These are phyloP conservation scores for Archilochus colubris DNA, from an alignment of 2,113 vertebrate species.

Conservation along the genomic window DNA sequence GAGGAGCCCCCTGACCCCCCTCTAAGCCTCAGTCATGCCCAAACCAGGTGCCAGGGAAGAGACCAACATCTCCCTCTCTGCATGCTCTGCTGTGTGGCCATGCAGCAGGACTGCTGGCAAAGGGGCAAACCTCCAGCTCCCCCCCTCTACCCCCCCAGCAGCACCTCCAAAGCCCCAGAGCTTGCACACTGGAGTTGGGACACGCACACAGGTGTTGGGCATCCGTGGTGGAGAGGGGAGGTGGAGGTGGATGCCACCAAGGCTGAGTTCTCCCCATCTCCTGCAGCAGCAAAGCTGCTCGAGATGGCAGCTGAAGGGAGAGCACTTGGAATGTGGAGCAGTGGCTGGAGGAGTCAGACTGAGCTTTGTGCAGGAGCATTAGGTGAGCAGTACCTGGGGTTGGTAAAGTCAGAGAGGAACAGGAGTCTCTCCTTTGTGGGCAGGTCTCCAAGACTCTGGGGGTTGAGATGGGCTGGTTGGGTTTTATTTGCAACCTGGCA, in stretches of 20 bases:
- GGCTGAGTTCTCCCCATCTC: conserved; percentile 6
- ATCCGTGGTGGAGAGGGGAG: accelerated
- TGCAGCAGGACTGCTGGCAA: accelerated
- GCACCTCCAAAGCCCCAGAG: not conserved
- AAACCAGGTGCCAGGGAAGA: not conserved
- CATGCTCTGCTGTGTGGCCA: not conserved
- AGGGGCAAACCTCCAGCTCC: not conserved
- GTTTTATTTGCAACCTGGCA: not conserved
- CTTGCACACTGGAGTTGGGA: accelerated
- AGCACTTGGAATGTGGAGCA: not conserved
- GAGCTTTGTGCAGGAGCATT: not conserved
- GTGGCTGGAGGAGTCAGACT: not conserved
- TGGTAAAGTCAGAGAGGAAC: not conserved
- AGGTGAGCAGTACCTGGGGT: not conserved
- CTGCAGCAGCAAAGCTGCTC: conserved; percentile 34
- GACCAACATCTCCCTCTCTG: not conserved
- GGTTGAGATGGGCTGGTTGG: not conserved
- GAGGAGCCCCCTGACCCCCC: accelerated
- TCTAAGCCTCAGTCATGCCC: not conserved
- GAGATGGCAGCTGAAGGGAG: conserved; percentile 43
- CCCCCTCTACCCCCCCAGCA: not conserved
- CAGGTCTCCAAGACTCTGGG: not conserved
- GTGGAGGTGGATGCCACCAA: not conserved
- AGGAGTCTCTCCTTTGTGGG: accelerated
- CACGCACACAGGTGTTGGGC: accelerated